phyloP scores from a whole-genome alignment of 2,797 vertebrate genomes.

The Esox masquinongy region DNA sequence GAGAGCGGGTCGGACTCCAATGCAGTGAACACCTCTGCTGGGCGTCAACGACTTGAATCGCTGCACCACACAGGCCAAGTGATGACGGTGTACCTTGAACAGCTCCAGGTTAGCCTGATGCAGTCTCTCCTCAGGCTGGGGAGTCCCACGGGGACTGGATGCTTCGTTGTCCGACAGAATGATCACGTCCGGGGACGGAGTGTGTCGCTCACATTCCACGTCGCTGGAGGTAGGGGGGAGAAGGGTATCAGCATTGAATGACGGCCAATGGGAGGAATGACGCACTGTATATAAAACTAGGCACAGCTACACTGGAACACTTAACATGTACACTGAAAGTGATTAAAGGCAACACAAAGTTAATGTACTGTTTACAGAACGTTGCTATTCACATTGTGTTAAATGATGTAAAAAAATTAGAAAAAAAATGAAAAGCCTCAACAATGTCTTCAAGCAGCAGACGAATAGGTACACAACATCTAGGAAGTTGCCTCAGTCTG shows the following conservation, averaged over 20 bases:
- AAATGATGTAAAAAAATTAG: too few relatives aligned
- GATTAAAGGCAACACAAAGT: too few relatives aligned
- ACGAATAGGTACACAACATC: too few relatives aligned
- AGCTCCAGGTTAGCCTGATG: conserved; percentile 89
- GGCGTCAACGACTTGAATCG: not conserved
- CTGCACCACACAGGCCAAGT: not conserved
- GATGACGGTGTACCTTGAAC: conserved; percentile 78
- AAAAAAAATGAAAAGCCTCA: too few relatives aligned
- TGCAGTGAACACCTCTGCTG: too few relatives aligned
- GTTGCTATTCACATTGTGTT: too few relatives aligned
- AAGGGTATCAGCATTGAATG: not conserved
- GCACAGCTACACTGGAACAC: not conserved
- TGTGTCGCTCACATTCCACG: conserved; percentile 78
- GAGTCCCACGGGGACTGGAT: conserved; percentile 79
- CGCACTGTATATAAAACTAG: not conserved
- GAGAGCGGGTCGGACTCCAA: not conserved
- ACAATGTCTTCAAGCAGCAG: too few relatives aligned
- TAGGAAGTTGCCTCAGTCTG: too few relatives aligned
- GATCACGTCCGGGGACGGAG: conserved; percentile 86
- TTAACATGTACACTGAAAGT: not conserved
- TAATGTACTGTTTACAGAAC: too few relatives aligned
- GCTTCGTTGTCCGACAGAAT: conserved; percentile 89
- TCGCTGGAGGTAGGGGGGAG: conserved; percentile 61
- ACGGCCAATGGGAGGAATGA: not conserved
- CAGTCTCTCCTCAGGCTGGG: conserved; percentile 84